phyloP scores from a whole-genome alignment of 2,113 vertebrate genomes.

The Anguilla japonica region DNA sequence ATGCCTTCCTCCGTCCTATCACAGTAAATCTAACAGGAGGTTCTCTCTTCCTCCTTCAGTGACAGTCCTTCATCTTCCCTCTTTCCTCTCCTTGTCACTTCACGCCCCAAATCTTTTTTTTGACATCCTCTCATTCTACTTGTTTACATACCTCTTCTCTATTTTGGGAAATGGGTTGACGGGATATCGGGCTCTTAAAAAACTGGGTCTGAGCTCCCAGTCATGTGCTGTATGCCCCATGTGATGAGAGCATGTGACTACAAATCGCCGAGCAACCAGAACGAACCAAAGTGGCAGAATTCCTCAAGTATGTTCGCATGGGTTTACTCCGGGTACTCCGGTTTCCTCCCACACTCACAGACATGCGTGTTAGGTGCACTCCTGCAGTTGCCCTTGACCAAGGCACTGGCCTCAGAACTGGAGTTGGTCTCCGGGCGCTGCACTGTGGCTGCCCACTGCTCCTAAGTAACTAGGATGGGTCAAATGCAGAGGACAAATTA shows the following conservation, averaged over 20 bases:
- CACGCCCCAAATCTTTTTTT: not conserved
- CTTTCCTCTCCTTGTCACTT: not conserved
- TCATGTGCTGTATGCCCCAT: not conserved
- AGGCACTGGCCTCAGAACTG: no score
- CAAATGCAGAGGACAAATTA: no score
- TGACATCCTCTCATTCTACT: not conserved
- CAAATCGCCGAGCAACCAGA: not conserved
- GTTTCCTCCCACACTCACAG: no score
- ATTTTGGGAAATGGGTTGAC: not conserved
- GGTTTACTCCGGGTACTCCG: no score
- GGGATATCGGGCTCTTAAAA: not conserved
- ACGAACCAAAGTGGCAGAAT: not conserved
- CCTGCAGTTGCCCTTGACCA: no score
- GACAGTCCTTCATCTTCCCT: not conserved
- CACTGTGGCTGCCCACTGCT: no score
- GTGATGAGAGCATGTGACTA: not conserved
- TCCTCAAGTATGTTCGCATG: not conserved
- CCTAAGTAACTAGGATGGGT: no score
- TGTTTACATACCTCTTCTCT: not conserved
- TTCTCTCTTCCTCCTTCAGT: not conserved
- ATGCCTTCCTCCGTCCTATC: not conserved
- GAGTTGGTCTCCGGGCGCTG: no score
- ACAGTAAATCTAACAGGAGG: not conserved
- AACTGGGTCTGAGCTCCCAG: not conserved
- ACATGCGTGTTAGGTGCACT: no score